Evolutionary conservation across 2,113 vertebrate species (phyloP).

Genomic region (Nycticryphes semicollaris): DNA sequence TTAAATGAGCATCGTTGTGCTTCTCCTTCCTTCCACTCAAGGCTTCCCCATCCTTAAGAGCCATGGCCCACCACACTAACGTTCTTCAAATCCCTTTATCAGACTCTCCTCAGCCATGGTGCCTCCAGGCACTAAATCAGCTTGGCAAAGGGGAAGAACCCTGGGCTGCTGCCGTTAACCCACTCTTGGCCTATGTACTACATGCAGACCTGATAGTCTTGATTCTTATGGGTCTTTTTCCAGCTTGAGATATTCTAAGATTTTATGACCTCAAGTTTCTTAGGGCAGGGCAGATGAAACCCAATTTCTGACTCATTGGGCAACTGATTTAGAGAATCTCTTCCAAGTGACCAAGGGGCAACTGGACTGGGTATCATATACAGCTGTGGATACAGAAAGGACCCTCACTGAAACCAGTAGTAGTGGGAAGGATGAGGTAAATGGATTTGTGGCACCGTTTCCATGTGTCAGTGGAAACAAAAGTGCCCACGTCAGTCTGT

Average conservation of each 20-base stretch:
- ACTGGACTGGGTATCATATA: background rate
- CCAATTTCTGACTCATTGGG: background rate
- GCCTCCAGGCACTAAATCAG: background rate
- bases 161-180: background rate
- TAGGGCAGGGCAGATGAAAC: background rate
- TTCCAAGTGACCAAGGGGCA: background rate
- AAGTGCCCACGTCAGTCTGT: background rate
- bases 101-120: background rate
- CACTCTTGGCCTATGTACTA: background rate
- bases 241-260: background rate
- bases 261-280: background rate
- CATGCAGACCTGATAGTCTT: background rate
- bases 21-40: background rate
- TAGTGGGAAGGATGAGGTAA: background rate
- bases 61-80: fast-evolving
- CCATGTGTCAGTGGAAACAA: background rate
- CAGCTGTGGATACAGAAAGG: background rate
- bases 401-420: background rate
- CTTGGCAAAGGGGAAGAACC: background rate
- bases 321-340: background rate
- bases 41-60: background rate
- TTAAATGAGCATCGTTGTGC: background rate
- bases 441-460: background rate
- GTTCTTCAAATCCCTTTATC: background rate
- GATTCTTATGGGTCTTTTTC: background rate